Conservation (phyloP, 2,113 vertebrate species). For the Fukomys damarensis region DNA sequence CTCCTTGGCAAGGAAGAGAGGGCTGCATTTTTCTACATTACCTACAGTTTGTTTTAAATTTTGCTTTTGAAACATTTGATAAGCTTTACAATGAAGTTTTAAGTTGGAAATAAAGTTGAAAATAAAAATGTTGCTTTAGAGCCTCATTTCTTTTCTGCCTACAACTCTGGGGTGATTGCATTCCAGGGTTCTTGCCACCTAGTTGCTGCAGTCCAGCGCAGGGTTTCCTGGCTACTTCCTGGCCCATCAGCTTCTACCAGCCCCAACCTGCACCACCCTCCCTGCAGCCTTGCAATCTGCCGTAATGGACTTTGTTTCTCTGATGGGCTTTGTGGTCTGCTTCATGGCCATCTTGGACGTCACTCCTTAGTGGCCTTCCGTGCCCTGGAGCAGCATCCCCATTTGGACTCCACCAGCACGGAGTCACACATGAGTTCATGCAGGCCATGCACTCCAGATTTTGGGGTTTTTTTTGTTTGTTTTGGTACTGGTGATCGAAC, state of each 20-base stretch:
- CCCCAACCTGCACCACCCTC: neutral
- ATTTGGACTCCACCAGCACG: neutral
- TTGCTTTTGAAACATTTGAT: slow-evolving; percentile 78
- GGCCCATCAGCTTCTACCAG: neutral
- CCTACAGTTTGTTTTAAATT: slow-evolving; percentile 59
- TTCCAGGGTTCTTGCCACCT: neutral
- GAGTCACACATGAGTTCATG: neutral
- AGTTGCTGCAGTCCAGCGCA: neutral
- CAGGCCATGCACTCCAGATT: neutral
- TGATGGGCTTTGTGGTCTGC: neutral
- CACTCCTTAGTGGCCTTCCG: neutral
- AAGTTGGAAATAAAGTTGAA: slow-evolving; percentile 83
- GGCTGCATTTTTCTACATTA: slow-evolving; percentile 19
- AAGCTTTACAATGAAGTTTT: slow-evolving; percentile 82
- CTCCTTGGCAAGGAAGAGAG: neutral
- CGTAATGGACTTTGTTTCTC: neutral
- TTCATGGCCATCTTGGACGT: neutral
- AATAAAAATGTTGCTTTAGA: slow-evolving; percentile 52
- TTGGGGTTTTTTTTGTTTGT: too few species aligned
- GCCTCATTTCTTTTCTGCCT: neutral
- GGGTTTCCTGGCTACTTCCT: neutral
- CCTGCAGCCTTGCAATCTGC: neutral
- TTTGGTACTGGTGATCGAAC: too few species aligned
- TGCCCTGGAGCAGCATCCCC: neutral
- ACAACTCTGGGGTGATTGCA: neutral